These are phyloP conservation scores for Stenoptilia bipunctidactyla DNA, from an alignment of 2,888 invertebrate genomes.

Conservation along the genomic window DNA sequence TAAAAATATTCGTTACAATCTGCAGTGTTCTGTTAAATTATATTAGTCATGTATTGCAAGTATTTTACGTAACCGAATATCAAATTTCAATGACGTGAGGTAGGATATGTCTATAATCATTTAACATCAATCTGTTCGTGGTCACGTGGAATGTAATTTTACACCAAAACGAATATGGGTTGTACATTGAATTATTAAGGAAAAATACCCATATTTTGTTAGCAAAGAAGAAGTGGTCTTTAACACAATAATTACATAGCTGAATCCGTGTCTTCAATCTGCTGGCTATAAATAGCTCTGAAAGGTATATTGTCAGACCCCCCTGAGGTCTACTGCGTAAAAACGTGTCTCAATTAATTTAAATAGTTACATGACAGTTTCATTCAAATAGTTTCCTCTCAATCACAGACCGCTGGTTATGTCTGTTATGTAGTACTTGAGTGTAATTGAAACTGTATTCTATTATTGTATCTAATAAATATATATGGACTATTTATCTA, in stretches of 20 bases:
- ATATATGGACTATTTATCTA: too few relatives aligned
- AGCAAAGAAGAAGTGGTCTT: too few relatives aligned
- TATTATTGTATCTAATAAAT: too few relatives aligned
- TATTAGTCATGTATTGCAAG: too few relatives aligned
- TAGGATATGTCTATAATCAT: slow-evolving; percentile 22
- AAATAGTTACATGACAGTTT: slow-evolving; percentile 41
- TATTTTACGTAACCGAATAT: not conserved
- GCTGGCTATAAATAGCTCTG: slow-evolving; percentile 39
- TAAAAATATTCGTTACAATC: slow-evolving; percentile 11
- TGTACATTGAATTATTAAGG: slow-evolving; percentile 1
- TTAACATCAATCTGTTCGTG: slow-evolving; percentile 27
- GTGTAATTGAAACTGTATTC: too few relatives aligned
- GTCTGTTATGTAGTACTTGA: too few relatives aligned
- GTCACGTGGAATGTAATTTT: slow-evolving; percentile 21
- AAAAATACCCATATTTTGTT: not conserved
- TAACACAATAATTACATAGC: too few relatives aligned
- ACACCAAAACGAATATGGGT: too few relatives aligned
- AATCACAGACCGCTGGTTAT: slow-evolving; percentile 12
- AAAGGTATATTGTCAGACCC: slow-evolving; percentile 30
- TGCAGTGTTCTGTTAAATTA: not conserved
- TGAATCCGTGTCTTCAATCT: slow-evolving; percentile 34
- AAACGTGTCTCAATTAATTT: slow-evolving; percentile 43
- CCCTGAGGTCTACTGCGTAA: slow-evolving; percentile 34
- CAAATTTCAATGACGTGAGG: slow-evolving; percentile 12
- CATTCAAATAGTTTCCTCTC: slow-evolving; percentile 41